These are phyloP conservation scores for Chiroxiphia lanceolata DNA, from an alignment of 2,797 vertebrate genomes.

Conservation along the genomic window DNA sequence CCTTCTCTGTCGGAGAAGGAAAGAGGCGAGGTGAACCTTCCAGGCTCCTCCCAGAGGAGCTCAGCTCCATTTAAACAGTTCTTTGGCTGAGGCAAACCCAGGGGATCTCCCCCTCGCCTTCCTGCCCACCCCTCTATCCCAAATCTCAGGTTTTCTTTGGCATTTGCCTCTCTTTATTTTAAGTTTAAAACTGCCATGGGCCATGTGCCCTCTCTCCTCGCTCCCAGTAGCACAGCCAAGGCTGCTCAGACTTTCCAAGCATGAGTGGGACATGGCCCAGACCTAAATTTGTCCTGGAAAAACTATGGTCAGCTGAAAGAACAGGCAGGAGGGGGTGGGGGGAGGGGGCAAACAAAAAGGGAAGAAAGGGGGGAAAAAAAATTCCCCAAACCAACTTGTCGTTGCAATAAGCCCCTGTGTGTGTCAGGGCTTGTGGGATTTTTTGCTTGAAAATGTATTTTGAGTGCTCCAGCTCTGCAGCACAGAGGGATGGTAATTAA, in stretches of 20 bases:
- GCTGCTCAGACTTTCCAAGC: slow-evolving; percentile 53
- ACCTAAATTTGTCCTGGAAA: slow-evolving; percentile 15
- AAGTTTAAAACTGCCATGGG: neutral
- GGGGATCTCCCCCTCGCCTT: neutral
- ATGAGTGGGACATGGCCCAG: neutral
- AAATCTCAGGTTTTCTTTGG: slow-evolving; percentile 5
- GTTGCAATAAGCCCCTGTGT: neutral
- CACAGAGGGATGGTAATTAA: neutral
- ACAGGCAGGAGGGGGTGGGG: neutral
- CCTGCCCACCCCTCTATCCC: neutral
- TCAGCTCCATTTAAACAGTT: neutral
- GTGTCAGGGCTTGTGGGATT: fast-evolving
- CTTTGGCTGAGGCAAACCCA: neutral
- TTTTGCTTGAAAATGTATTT: neutral
- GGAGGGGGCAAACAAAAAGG: fast-evolving
- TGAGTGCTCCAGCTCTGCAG: fast-evolving
- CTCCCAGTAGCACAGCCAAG: neutral
- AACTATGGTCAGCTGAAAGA: neutral
- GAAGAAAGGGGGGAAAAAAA: fast-evolving
- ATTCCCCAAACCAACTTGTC: neutral
- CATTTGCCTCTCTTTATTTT: neutral
- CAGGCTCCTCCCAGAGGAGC: neutral
- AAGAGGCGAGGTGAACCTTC: neutral
- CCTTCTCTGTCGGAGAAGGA: neutral
- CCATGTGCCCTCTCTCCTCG: neutral